Evolutionary conservation across 2,888 invertebrate genomes (phyloP).

Genomic region (Pocota personata): DNA sequence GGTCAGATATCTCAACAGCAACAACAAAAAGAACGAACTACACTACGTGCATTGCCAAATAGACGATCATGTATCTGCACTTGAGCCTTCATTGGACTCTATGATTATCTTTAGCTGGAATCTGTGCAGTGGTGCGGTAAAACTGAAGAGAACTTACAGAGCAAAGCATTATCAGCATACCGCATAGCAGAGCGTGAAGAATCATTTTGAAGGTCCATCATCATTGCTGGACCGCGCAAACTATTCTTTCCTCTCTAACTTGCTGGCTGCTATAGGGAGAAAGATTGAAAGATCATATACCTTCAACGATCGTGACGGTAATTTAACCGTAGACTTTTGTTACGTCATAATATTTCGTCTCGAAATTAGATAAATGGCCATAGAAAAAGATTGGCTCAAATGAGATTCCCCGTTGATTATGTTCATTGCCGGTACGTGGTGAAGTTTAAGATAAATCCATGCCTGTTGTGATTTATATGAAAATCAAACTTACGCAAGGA

Average conservation of each 20-base stretch:
- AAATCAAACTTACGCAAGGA: conserved; percentile 56
- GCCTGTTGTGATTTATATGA: conserved; percentile 59
- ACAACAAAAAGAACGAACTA: conserved; percentile 50
- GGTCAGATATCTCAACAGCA: conserved; percentile 51
- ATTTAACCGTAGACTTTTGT: conserved; percentile 68
- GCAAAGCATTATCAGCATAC: background rate
- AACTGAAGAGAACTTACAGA: conserved; percentile 10
- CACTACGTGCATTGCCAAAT: conserved; percentile 65
- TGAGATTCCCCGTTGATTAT: conserved; percentile 59
- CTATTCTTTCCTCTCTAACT: conserved; percentile 8
- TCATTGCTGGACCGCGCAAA: conserved; percentile 39
- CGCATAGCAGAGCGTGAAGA: conserved; percentile 65
- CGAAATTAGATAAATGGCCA: conserved; percentile 72
- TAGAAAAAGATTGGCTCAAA: conserved; percentile 53
- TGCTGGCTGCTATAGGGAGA: conserved; percentile 10
- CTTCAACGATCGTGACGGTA: conserved; percentile 69
- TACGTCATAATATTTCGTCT: conserved; percentile 73
- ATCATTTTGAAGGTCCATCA: conserved; percentile 73
- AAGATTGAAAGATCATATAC: conserved; percentile 69
- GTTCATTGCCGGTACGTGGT: conserved; percentile 67
- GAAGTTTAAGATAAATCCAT: conserved; percentile 67
- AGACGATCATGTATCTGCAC: conserved; percentile 71
- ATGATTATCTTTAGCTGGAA: conserved; percentile 69
- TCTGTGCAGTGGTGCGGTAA: conserved; percentile 10
- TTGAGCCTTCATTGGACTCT: conserved; percentile 54